Evolutionary conservation across 2,113 vertebrate species (phyloP).

Genomic region (Atractosteus spatula): DNA sequence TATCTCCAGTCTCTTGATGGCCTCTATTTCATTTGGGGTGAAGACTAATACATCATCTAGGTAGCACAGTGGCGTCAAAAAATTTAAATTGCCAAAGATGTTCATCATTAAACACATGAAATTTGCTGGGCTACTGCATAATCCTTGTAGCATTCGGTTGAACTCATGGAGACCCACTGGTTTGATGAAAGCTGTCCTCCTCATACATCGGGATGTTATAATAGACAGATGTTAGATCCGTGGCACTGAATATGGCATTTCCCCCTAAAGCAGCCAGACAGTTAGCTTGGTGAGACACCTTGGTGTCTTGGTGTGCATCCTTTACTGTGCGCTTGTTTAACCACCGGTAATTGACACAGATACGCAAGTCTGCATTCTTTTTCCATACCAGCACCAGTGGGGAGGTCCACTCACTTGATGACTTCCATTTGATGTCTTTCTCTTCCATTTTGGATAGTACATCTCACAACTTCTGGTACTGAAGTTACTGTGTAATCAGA

Average conservation of each 20-base stretch:
- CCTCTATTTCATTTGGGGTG: neutral
- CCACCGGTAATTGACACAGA: constrained; percentile 21
- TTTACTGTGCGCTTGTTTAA: constrained; percentile 21
- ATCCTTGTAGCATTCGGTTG: neutral
- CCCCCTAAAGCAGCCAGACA: constrained; percentile 9
- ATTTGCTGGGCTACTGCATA: neutral
- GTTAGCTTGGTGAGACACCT: constrained; percentile 16
- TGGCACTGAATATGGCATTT: constrained; percentile 13
- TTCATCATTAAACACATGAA: constrained; percentile 8
- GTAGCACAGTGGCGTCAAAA: neutral
- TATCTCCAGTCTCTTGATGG: neutral
- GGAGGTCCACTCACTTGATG: constrained; percentile 19
- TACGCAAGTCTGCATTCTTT: constrained; percentile 18
- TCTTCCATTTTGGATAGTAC: constrained; percentile 18
- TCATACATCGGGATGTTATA: constrained; percentile 9
- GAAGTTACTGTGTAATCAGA: constrained; percentile 16
- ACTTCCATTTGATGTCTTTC: constrained; percentile 19
- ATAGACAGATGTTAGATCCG: constrained; percentile 22
- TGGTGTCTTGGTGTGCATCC: constrained; percentile 22
- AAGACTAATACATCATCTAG: constrained; percentile 6
- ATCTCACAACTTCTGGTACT: neutral
- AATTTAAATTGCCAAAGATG: neutral
- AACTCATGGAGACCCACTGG: constrained; percentile 9
- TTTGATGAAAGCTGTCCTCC: neutral
- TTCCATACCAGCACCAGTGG: constrained; percentile 18